Evolutionary conservation across 2,113 vertebrate species (phyloP), one percentile per base, ranked within the genome.

Genomic region (Colossoma macropomum): DNA sequence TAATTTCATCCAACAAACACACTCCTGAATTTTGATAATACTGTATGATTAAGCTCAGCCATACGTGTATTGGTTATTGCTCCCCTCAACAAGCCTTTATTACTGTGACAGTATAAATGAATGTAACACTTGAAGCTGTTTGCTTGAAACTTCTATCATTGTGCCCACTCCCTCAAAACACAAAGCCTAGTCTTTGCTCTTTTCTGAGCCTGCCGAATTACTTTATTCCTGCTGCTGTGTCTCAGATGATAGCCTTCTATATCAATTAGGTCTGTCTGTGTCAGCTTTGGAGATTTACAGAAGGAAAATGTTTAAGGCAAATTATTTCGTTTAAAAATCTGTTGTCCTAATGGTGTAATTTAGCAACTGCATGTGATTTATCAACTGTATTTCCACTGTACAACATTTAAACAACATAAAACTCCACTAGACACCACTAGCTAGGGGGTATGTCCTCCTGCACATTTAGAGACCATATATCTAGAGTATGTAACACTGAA

Each of bases 391-490:
- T 71, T 62, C 34, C 68, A 62, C 17, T 30, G n/a, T 60, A 62
- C 8, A 70, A 69, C 68, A 25, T 71, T n/a, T 41, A 71, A 45
- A 71, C 66, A 38, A 21, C n/a, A n/a, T 25, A 21, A 54, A 69
- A 25, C 4, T 48, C n/a, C 17, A 25, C 11, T 25, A 56, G 15
- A 45, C 32, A 41, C n/a, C 16, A 71, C 32, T 25, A 41, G 17
- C 16, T n/a, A 80, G 59, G 1, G 72, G 32, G 19, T 28, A 6
- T 59, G 60, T 63, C 48, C 17, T 62, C 69, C 79, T 48, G 54
- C 25, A 80, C 52, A 60, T 60, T 59, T 27, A 59, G n/a, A 13
- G 54, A 79, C 76, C 69, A 34, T 2, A 69, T 38, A 56, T 15
- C 19, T 7, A 59, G n/a, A 56, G 21, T 80, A 9, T 62, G 72